phyloP scores from a whole-genome alignment of 2,888 invertebrate genomes.

The Dryobotodes eremita region DNA sequence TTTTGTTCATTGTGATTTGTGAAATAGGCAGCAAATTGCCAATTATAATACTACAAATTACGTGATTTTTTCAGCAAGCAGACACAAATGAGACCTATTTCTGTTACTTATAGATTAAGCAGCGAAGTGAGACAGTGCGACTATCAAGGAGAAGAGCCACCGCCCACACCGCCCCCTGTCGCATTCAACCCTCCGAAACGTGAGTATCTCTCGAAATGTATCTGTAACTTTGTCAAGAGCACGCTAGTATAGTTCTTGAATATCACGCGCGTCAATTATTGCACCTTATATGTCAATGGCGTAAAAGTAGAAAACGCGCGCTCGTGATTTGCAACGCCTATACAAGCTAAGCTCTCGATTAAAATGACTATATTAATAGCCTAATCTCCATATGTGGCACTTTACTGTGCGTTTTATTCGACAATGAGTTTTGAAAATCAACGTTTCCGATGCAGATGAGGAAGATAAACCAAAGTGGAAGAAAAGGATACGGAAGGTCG shows the following conservation, averaged over 20 bases:
- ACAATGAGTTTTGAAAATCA: slow-evolving; percentile 54
- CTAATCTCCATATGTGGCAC: slow-evolving; percentile 30
- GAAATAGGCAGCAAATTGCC: not conserved
- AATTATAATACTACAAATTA: not conserved
- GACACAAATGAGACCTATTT: not conserved
- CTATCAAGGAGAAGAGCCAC: slow-evolving; percentile 82
- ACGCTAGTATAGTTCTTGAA: not conserved
- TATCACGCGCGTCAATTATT: not conserved
- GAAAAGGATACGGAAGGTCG: slow-evolving; percentile 55
- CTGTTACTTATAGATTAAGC: slow-evolving; percentile 75
- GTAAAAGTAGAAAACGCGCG: not conserved
- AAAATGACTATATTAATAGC: slow-evolving; percentile 27
- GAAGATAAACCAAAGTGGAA: slow-evolving; percentile 60
- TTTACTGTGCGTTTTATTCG: slow-evolving; percentile 24
- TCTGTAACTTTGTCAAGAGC: slow-evolving; percentile 10
- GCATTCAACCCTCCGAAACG: slow-evolving; percentile 83
- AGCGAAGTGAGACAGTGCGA: slow-evolving; percentile 87
- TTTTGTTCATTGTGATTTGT: not conserved
- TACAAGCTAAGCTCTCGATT: slow-evolving; percentile 9
- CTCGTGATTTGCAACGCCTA: not conserved
- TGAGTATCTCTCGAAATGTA: slow-evolving; percentile 67
- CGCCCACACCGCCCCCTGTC: slow-evolving; percentile 81
- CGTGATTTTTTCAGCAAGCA: not conserved
- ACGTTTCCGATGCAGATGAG: slow-evolving; percentile 52
- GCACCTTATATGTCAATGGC: not conserved